Evolutionary conservation across 2,113 vertebrate genomes (phyloP), one percentile per base, ranked within the genome.

Genomic region (Falco punctatus): DNA sequence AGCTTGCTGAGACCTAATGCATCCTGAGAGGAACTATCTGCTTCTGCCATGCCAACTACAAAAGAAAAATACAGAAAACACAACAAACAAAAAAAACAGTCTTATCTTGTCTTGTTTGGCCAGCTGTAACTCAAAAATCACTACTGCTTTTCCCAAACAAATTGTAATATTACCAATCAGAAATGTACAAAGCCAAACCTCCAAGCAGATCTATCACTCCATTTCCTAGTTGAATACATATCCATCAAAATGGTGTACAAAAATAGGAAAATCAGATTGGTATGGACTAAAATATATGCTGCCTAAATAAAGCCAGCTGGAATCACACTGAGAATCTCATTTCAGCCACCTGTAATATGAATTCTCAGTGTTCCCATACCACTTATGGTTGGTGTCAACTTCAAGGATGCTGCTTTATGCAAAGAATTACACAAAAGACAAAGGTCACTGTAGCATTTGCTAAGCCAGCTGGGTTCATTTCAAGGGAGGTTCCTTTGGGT

Each of bases 1-100:
- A 99, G 97, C 49, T 99, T 99, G 72, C 98, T 98, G 94, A 99
- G 98, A 27, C 98, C 98, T 73, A 99, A 88, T 24, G 98, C 98
- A 40, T 99, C 99, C 85, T 98, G 99, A 62, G 99, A 98, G 65
- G 98, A 98, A 80, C 82, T 96, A 42, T 99, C 99, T 24, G 97
- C 97, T 90, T 99, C 99, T 13, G 98, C 98, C 38, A 98, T 96
- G 11, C 98, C 99, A 85, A 95, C 99, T 99, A 33, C 6, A 26
- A 96, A 71, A 75, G 91, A 67, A 80, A 42, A 38, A 38, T 38
- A 38, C 38, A 38, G 38, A 38, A 38, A 38, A 38, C 38, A 38
- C 38, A 38, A 6, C 4, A 65, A 49, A 33, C 13, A 17, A 65
- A 52, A 72, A 13, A 13, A 3, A 2, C 54, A 91, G 15, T 52